A percentile compares a stretch with the other conserved stretches of the same genome.
Evolutionary conservation across 1,140 invertebrate genomes (phyloP).

Genomic region (Papilio polyxenes): DNA sequence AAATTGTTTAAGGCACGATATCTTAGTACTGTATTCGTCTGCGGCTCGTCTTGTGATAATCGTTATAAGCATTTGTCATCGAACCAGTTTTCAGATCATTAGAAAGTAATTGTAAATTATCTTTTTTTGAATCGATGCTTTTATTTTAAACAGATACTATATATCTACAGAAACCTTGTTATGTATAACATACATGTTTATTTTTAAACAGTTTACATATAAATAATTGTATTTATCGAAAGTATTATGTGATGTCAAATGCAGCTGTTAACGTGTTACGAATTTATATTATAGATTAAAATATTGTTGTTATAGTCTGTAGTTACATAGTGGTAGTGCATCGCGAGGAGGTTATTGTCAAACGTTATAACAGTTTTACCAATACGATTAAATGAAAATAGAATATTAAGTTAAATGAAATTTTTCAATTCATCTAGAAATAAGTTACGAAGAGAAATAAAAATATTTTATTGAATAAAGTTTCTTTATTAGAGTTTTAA

Average conservation of each 20-base stretch:
- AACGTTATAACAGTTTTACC: neutral
- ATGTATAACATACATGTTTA: neutral
- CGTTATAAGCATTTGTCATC: slow-evolving; percentile 19
- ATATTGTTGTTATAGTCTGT: slow-evolving; percentile 72
- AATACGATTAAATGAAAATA: neutral
- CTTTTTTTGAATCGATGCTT: slow-evolving; percentile 36
- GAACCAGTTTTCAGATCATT: slow-evolving; percentile 18
- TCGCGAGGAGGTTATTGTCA: slow-evolving; percentile 42
- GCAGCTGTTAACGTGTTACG: slow-evolving; percentile 67
- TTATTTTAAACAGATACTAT: slow-evolving; percentile 37
- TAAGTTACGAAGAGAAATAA: slow-evolving; percentile 45
- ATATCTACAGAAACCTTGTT: neutral
- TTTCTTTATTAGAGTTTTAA: slow-evolving; percentile 78
- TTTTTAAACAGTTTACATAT: neutral
- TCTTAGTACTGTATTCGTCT: neutral
- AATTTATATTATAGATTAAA: slow-evolving; percentile 74
- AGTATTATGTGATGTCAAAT: slow-evolving; percentile 70
- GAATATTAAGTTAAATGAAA: slow-evolving; percentile 3
- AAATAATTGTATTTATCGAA: slow-evolving; percentile 32
- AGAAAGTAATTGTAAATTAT: slow-evolving; percentile 16
- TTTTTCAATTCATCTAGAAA: slow-evolving; percentile 42
- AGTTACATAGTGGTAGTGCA: slow-evolving; percentile 51
- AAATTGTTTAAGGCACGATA: neutral
- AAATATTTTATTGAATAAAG: slow-evolving; percentile 62
- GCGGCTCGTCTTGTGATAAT: slow-evolving; percentile 33